Evolutionary conservation across 2,888 invertebrate species (phyloP).

Genomic region (Nemapogon koenigi): DNA sequence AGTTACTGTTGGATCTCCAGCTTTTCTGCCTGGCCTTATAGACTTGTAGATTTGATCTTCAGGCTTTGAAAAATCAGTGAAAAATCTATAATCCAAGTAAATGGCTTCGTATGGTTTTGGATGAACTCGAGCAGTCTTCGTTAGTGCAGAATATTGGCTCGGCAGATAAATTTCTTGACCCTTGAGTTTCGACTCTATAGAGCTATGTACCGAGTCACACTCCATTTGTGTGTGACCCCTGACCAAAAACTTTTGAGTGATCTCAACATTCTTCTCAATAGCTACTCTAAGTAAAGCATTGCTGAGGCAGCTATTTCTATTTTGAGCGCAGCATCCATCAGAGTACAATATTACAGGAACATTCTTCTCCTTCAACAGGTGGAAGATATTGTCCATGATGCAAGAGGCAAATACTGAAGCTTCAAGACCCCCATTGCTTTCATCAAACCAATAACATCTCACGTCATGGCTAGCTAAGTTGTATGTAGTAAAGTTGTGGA

Average conservation of each 20-base stretch:
- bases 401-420: constrained; percentile 15
- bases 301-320: constrained; percentile 9
- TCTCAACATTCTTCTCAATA: constrained; percentile 10
- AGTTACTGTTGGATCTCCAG: constrained; percentile 13
- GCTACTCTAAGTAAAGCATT: constrained; percentile 9
- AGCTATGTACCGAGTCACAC: constrained; percentile 24
- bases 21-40: constrained; percentile 13
- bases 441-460: constrained; percentile 17
- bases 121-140: constrained; percentile 12
- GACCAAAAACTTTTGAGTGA: constrained; percentile 11
- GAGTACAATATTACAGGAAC: constrained; percentile 2
- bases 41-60: constrained; percentile 12
- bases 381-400: constrained; percentile 8
- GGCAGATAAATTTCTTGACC: constrained; percentile 19
- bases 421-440: constrained; percentile 9
- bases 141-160: constrained; percentile 17
- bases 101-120: constrained; percentile 12
- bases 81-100: constrained; percentile 12
- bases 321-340: constrained; percentile 10
- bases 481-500: constrained; percentile 18
- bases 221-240: constrained; percentile 14
- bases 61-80: constrained; percentile 12
- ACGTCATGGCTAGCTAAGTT: constrained; percentile 17
- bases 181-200: constrained; percentile 22
- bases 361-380: constrained; percentile 7